phyloP scores from a whole-genome alignment of 2,797 vertebrate genomes.

The Falco rusticolus region DNA sequence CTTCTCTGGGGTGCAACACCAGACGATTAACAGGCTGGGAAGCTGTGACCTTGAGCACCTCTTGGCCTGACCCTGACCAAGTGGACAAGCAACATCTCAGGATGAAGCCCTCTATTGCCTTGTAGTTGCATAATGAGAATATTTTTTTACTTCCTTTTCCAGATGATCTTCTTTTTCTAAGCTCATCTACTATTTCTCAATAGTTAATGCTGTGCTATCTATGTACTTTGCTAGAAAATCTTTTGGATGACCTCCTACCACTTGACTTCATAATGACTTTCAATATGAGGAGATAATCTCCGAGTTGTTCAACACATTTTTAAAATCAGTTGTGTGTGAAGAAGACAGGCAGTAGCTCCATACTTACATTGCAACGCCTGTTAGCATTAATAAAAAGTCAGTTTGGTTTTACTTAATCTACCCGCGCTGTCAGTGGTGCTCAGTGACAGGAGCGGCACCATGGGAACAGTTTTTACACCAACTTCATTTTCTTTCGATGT shows the following conservation, averaged over 20 bases:
- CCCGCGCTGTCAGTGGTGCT: background rate
- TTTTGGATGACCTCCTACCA: background rate
- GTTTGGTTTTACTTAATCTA: background rate
- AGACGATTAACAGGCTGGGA: background rate
- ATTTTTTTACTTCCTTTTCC: background rate
- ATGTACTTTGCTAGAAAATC: background rate
- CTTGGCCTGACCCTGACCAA: background rate
- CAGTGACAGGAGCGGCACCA: background rate
- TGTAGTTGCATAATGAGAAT: background rate
- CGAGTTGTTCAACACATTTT: background rate
- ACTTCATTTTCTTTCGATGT: background rate
- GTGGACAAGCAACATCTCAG: accelerated
- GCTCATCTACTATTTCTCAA: background rate
- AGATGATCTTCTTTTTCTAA: background rate
- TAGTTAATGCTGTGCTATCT: background rate
- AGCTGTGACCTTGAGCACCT: background rate
- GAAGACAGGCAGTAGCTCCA: background rate
- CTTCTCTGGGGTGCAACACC: background rate
- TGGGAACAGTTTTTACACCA: background rate
- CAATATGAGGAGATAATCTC: background rate
- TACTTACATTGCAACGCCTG: background rate
- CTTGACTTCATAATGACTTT: background rate
- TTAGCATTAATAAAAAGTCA: background rate
- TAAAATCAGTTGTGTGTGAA: background rate
- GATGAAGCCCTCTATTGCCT: background rate